Conservation (phyloP, 2,797 vertebrate genomes). For the Spea hammondii region DNA sequence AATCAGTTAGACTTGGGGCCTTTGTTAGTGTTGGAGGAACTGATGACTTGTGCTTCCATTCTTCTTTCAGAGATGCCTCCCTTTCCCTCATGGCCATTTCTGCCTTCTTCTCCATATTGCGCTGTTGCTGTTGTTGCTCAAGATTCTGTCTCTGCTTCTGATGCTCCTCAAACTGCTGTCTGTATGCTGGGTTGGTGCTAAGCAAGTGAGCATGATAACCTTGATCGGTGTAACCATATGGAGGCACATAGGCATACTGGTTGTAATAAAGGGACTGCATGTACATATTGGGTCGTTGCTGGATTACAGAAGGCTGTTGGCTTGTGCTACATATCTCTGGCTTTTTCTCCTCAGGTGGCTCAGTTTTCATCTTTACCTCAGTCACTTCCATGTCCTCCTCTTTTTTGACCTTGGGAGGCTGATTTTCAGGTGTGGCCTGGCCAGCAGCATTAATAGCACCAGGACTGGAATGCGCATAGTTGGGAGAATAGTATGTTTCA, state of each 20-base stretch:
- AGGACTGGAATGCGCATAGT: constrained; percentile 89
- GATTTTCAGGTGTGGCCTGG: constrained; percentile 69
- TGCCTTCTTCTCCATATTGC: constrained; percentile 85
- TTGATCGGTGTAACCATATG: constrained; percentile 93
- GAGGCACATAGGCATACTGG: constrained; percentile 95
- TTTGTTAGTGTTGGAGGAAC: constrained; percentile 90
- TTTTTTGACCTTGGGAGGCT: constrained; percentile 87
- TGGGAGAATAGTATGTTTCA: constrained; percentile 91
- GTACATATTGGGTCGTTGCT: constrained; percentile 95
- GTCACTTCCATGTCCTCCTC: constrained; percentile 85
- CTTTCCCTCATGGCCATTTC: constrained; percentile 87
- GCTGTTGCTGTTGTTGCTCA: constrained; percentile 87
- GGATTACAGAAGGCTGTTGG: constrained; percentile 94
- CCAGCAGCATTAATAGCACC: constrained; percentile 75
- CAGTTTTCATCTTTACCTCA: constrained; percentile 85
- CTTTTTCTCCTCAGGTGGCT: constrained; percentile 89
- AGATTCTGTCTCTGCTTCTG: constrained; percentile 85
- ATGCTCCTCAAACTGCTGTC: constrained; percentile 92
- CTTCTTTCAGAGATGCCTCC: constrained; percentile 83
- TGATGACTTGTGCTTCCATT: constrained; percentile 94
- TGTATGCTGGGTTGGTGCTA: constrained; percentile 86
- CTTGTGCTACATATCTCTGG: constrained; percentile 71
- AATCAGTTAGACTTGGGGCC: constrained; percentile 86
- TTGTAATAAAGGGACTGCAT: constrained; percentile 99
- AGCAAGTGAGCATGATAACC: constrained; percentile 93